phyloP scores from a whole-genome alignment of 2,888 invertebrate species.

The Ophion ventricosus region DNA sequence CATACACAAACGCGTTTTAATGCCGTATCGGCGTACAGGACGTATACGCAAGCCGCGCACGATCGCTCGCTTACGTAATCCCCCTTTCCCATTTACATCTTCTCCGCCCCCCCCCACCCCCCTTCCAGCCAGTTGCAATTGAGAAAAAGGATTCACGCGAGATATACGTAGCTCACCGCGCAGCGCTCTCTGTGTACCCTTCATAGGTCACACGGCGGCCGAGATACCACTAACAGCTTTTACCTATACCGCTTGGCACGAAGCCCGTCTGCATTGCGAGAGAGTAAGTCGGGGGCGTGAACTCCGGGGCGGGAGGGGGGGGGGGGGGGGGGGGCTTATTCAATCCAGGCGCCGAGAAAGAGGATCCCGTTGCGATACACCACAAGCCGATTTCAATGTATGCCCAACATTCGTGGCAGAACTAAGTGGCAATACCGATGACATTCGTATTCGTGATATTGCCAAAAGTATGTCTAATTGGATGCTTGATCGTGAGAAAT shows the following conservation, averaged over 20 bases:
- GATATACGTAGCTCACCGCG: constrained; percentile 28
- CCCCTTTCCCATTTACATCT: constrained; percentile 70
- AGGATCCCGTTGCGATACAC: constrained; percentile 58
- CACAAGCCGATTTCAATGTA: constrained; percentile 22
- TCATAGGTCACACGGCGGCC: constrained; percentile 64
- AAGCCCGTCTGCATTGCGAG: constrained; percentile 22
- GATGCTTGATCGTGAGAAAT: neutral
- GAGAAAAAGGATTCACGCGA: constrained; percentile 58
- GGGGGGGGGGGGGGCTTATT: too few relatives aligned
- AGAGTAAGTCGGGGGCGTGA: constrained; percentile 55
- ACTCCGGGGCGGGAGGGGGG: too few relatives aligned
- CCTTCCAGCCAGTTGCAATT: too few relatives aligned
- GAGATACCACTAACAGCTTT: constrained; percentile 47
- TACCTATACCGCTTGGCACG: constrained; percentile 38
- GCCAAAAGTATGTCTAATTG: neutral
- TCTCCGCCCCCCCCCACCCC: too few relatives aligned
- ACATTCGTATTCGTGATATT: neutral
- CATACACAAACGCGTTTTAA: constrained; percentile 26
- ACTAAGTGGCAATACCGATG: neutral
- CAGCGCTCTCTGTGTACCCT: constrained; percentile 52
- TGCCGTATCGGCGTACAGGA: constrained; percentile 4
- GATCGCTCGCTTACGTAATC: constrained; percentile 70
- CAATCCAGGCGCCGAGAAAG: constrained; percentile 37
- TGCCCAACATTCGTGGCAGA: neutral
- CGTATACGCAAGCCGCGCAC: constrained; percentile 42